phyloP scores from a whole-genome alignment of 2,888 invertebrate species.

The Brachyptera putata region DNA sequence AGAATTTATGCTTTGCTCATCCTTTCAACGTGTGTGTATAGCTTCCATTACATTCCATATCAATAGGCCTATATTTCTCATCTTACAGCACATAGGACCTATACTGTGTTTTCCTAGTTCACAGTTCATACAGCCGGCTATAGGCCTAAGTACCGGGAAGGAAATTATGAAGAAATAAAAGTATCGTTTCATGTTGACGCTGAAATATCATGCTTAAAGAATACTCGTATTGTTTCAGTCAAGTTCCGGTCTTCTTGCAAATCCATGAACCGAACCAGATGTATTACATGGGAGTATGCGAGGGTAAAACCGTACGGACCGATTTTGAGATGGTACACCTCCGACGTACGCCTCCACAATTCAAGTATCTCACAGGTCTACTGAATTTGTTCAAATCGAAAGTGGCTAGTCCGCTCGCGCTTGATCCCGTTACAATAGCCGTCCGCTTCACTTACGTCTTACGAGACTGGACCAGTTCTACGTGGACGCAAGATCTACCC shows the following conservation, averaged over 20 bases:
- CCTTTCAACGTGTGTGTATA: too few species aligned
- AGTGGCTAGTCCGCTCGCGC: slow-evolving; percentile 53
- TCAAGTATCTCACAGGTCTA: slow-evolving; percentile 74
- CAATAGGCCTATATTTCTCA: too few species aligned
- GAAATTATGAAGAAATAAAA: too few species aligned
- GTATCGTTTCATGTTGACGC: not conserved
- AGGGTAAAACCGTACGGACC: slow-evolving; percentile 70
- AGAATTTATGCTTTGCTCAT: too few species aligned
- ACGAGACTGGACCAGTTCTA: slow-evolving; percentile 53
- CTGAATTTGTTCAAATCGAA: slow-evolving; percentile 87
- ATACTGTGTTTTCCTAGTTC: too few species aligned
- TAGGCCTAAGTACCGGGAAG: too few species aligned
- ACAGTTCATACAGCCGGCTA: too few species aligned
- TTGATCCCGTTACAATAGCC: slow-evolving; percentile 65
- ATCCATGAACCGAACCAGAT: slow-evolving; percentile 72
- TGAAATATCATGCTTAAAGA: not conserved
- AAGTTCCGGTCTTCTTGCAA: slow-evolving; percentile 84
- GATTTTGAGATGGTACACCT: slow-evolving; percentile 88
- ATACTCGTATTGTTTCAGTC: slow-evolving; percentile 51
- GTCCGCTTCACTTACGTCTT: slow-evolving; percentile 70
- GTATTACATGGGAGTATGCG: slow-evolving; percentile 74
- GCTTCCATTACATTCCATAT: too few species aligned
- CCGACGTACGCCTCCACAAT: slow-evolving; percentile 72
- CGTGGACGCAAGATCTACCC: slow-evolving; percentile 59
- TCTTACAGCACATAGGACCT: too few species aligned